A percentile compares a stretch with the other conserved stretches of the same genome.
Evolutionary conservation across 2,888 invertebrate species (phyloP).

Genomic region (Cephus pygmeus): DNA sequence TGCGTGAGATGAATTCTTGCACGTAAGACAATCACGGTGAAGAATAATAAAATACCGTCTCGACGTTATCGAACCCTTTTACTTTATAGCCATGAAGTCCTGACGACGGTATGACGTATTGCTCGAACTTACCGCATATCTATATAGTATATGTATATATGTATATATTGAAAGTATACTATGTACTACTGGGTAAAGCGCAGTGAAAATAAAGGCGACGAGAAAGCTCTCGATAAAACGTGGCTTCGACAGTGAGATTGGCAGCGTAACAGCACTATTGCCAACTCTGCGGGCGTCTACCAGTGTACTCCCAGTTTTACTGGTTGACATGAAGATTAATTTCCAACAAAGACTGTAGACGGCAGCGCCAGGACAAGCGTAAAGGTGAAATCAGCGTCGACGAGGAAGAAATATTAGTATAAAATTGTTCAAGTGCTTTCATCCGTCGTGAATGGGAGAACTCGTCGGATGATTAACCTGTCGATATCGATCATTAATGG

Average conservation of each 20-base stretch:
- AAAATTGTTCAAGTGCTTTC: neutral
- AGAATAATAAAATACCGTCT: neutral
- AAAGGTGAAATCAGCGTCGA: neutral
- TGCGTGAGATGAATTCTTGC: neutral
- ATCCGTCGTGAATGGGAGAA: neutral
- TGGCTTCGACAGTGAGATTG: neutral
- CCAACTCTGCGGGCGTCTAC: neutral
- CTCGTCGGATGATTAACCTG: neutral
- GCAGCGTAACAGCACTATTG: neutral
- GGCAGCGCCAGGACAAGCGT: neutral
- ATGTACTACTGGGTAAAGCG: neutral
- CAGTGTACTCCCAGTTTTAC: neutral
- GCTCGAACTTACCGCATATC: neutral
- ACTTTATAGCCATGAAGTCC: neutral
- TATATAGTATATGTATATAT: neutral
- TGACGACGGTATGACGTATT: neutral
- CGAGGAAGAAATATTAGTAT: neutral
- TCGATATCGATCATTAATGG: neutral
- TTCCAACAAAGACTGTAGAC: neutral
- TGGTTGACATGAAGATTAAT: neutral
- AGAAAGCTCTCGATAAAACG: neutral
- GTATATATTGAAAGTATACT: slow-evolving; percentile 1
- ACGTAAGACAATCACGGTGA: neutral
- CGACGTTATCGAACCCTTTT: neutral
- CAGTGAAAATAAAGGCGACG: neutral